Conservation (phyloP, 2,113 vertebrate species). For the Ictidomys tridecemlineatus region DNA sequence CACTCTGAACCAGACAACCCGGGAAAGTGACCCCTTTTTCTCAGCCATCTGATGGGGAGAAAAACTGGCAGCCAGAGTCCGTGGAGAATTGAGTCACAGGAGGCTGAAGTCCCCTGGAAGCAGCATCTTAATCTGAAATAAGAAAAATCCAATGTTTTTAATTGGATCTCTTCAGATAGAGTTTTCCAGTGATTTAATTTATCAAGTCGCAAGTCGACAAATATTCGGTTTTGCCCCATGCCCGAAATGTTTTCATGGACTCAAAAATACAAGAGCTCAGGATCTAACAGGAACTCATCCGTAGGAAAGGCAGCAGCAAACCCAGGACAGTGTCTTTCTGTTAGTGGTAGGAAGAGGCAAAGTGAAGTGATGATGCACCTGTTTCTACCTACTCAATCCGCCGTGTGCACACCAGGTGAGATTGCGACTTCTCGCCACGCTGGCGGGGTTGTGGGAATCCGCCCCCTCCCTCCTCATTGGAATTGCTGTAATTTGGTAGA, state of each 20-base stretch:
- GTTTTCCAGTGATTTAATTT: background rate
- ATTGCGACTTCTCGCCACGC: background rate
- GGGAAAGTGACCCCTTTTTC: background rate
- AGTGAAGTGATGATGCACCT: background rate
- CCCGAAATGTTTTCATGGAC: background rate
- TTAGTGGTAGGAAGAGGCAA: background rate
- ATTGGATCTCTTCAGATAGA: background rate
- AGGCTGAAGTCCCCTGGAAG: background rate
- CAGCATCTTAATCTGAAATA: background rate
- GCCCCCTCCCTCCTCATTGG: background rate
- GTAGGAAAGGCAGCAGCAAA: background rate
- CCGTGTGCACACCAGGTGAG: background rate
- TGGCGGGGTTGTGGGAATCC: background rate
- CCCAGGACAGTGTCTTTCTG: background rate
- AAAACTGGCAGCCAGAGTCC: too few species aligned
- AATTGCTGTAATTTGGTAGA: background rate
- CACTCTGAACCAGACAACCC: fast-evolving
- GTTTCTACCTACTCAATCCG: background rate
- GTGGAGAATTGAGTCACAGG: background rate
- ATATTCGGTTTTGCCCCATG: background rate
- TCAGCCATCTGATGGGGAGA: background rate
- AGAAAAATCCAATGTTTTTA: background rate
- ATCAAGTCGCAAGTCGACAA: background rate
- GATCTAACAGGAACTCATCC: background rate
- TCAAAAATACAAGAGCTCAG: background rate